Conservation (phyloP, 2,888 invertebrate species). For the Nymphalis c-album region DNA sequence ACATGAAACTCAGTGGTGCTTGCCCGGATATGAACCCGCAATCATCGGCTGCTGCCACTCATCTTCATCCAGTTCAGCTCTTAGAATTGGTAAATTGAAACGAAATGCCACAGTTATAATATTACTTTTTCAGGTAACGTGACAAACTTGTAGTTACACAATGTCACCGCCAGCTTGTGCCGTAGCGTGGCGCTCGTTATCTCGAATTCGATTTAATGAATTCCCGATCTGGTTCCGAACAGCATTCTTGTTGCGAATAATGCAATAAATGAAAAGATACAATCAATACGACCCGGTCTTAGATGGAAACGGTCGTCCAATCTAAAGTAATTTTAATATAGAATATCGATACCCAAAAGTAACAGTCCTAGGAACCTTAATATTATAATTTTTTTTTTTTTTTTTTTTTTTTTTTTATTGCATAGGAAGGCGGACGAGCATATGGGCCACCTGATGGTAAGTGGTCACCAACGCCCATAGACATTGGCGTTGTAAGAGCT, state of each 20-base stretch:
- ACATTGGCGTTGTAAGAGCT: no score
- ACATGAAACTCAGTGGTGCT: no score
- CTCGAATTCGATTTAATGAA: constrained; percentile 72
- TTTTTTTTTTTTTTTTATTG: no score
- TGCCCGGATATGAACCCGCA: no score
- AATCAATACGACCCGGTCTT: constrained; percentile 42
- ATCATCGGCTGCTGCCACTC: no score
- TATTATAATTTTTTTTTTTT: no score
- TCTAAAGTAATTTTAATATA: constrained; percentile 32
- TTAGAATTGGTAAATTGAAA: no score
- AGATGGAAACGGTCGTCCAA: constrained; percentile 38
- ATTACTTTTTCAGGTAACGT: constrained; percentile 7
- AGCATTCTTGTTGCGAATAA: constrained; percentile 64
- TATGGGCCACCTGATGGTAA: no score
- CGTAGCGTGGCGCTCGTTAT: constrained; percentile 50
- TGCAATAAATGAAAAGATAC: constrained; percentile 47
- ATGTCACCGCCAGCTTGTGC: constrained; percentile 51
- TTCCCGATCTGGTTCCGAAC: constrained; percentile 69
- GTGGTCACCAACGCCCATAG: no score
- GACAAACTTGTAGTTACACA: constrained; percentile 31
- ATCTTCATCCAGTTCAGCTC: not conserved
- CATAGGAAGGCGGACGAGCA: no score
- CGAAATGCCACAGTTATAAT: not conserved
- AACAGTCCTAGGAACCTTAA: not conserved
- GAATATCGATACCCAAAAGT: constrained; percentile 4